Evolutionary conservation across 2,888 invertebrate genomes (phyloP).

Genomic region (Acanthoscelides obtectus): DNA sequence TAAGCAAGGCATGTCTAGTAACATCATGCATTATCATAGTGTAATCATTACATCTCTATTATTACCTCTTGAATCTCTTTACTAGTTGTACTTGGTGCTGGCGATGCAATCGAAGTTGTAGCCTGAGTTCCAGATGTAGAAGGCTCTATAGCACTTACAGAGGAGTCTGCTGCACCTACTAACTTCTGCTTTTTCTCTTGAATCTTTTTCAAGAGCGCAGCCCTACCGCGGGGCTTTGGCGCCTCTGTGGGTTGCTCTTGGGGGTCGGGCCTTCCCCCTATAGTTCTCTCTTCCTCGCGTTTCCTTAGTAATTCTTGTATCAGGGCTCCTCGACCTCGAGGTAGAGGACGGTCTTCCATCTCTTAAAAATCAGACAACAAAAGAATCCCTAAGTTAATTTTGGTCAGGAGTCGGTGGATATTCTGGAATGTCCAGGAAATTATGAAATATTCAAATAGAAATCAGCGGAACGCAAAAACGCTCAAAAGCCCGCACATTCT

Average conservation of each 20-base stretch:
- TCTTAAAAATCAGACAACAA: neutral
- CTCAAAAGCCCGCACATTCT: no score
- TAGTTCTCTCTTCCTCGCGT: slow-evolving; percentile 20
- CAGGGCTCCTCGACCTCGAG: slow-evolving; percentile 32
- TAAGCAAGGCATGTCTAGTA: no score
- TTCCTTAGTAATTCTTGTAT: slow-evolving; percentile 28
- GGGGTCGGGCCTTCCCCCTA: slow-evolving; percentile 18
- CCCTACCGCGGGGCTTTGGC: slow-evolving; percentile 40
- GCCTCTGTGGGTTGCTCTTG: slow-evolving; percentile 18
- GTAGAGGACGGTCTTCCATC: slow-evolving; percentile 17
- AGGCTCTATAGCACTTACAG: neutral
- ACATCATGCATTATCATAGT: no score
- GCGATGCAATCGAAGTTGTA: slow-evolving; percentile 3
- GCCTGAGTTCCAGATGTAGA: slow-evolving; percentile 2
- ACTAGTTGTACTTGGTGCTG: neutral
- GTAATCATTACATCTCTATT: no score
- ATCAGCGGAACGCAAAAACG: no score
- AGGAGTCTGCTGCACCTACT: slow-evolving; percentile 20
- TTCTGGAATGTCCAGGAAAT: no score
- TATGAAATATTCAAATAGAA: no score
- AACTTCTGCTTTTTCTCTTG: slow-evolving; percentile 24
- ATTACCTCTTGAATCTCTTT: neutral
- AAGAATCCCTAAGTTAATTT: no score
- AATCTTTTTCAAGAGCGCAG: slow-evolving; percentile 34
- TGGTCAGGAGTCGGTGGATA: no score